Evolutionary conservation across 2,888 invertebrate species (phyloP).

Genomic region (Euproctis similis): DNA sequence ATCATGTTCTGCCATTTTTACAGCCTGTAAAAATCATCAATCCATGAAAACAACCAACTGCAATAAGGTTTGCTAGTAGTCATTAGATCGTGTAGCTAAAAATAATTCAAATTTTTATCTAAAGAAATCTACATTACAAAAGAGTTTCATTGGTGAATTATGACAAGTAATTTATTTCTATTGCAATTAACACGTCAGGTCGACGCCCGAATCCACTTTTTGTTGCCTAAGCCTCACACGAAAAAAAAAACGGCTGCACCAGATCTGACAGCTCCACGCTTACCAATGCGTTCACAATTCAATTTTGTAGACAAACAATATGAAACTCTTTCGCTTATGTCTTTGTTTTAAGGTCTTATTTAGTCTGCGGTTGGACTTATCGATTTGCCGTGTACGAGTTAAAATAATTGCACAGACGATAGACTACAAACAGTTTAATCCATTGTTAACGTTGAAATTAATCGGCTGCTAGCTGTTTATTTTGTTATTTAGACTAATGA

Average conservation of each 20-base stretch:
- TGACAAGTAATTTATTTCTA: slow-evolving; percentile 65
- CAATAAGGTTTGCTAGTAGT: no score
- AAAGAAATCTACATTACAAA: slow-evolving; percentile 6
- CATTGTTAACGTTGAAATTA: slow-evolving; percentile 37
- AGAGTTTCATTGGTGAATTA: slow-evolving; percentile 57
- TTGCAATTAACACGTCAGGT: slow-evolving; percentile 66
- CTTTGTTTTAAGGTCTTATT: slow-evolving; percentile 28
- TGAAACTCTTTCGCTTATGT: slow-evolving; percentile 19
- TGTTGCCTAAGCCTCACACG: slow-evolving; percentile 33
- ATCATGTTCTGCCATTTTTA: no score
- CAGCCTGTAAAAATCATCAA: no score
- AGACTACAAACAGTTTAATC: slow-evolving; percentile 33
- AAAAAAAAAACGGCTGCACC: slow-evolving; percentile 23
- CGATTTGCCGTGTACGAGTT: slow-evolving; percentile 25
- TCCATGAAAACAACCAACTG: no score
- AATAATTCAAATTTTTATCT: background rate
- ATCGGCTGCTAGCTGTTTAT: slow-evolving; percentile 30
- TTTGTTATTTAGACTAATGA: slow-evolving; percentile 20
- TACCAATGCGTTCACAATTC: slow-evolving; percentile 28
- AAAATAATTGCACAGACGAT: slow-evolving; percentile 32
- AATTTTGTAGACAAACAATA: slow-evolving; percentile 19
- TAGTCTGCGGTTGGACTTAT: slow-evolving; percentile 8
- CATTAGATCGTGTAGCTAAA: no score
- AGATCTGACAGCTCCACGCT: slow-evolving; percentile 32
- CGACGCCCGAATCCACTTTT: slow-evolving; percentile 44